Conservation (phyloP, 2,797 vertebrate species). For the Pseudopleuronectes americanus region DNA sequence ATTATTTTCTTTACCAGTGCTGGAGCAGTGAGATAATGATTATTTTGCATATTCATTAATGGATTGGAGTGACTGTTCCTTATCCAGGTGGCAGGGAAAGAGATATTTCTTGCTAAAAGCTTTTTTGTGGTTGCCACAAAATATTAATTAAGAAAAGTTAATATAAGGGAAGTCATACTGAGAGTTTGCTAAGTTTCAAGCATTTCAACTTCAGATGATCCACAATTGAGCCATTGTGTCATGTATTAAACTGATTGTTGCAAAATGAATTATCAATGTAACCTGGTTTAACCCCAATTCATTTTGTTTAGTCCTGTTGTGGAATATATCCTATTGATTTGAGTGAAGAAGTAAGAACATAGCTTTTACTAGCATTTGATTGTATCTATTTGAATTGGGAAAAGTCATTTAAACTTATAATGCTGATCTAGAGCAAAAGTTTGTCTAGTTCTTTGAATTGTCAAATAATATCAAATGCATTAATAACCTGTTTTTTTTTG, state of each 20-base stretch:
- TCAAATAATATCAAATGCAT: too few species aligned
- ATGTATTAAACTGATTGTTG: not conserved
- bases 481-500: too few species aligned
- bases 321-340: too few species aligned
- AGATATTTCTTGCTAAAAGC: conserved; percentile 32
- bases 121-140: not conserved
- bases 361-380: too few species aligned
- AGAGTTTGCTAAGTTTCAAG: conserved; percentile 2
- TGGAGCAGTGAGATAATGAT: conserved; percentile 50
- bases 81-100: conserved; percentile 42
- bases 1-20: conserved; percentile 22
- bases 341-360: too few species aligned
- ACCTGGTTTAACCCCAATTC: not conserved
- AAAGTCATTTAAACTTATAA: too few species aligned
- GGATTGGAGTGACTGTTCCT: conserved; percentile 30
- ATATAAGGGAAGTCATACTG: conserved; percentile 3
- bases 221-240: not conserved
- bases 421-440: too few species aligned
- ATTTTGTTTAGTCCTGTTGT: too few species aligned
- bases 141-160: conserved; percentile 7
- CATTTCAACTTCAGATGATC: not conserved
- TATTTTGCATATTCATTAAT: conserved; percentile 58
- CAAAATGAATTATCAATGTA: not conserved
- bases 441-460: too few species aligned
- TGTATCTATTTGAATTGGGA: too few species aligned